Evolutionary conservation across 2,113 vertebrate species (phyloP), one percentile per base, ranked within the genome.

Genomic region (Oryzias celebensis): DNA sequence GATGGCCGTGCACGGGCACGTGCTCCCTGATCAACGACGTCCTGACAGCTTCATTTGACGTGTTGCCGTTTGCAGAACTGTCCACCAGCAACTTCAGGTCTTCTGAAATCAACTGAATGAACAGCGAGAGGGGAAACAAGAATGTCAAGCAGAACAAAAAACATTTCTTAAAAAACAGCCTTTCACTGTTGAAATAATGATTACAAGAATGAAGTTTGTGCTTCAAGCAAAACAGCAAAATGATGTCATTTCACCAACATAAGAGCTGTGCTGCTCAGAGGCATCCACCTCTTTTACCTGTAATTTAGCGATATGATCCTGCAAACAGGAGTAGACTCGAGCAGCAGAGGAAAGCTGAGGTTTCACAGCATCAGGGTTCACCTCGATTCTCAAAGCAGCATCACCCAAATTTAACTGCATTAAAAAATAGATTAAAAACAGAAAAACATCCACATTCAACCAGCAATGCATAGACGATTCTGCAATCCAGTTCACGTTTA

Each of bases 261-360:
- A 4, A 45, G 4, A 16, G 49, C 26, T 50, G 8, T 2, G 16
- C 16, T n/a, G 18, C 10, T 36, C 0, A 22, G 23, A 26, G 17
- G 49, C 26, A 22, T 23, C 13, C n/a, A 14, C 14, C 2, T 8
- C 17, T 13, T 24, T 64, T 92, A 98, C 96, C 96, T 99, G 96
- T 80, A 98, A 92, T 87, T 92, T 91, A 44, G 85, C 87, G 77
- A 98, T 88, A 59, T 98, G 94, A 60, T 93, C 90, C 76, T 95
- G 94, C 79, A 98, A 91, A 88, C 90, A 91, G 82, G 54, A 89
- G 85, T 91, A 88, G 24, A 96, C 79, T 18, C 90, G 72, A 5
- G 86, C 17, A 31, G 93, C 92, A 76, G 94, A 91, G 70, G 91
- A 83, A 44, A 89, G 80, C 7, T 90, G 69, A 69, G 84, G 86